Evolutionary conservation across 2,113 vertebrate species (phyloP), one percentile per base, ranked within the genome.

Genomic region (Cynopterus brachyotis): DNA sequence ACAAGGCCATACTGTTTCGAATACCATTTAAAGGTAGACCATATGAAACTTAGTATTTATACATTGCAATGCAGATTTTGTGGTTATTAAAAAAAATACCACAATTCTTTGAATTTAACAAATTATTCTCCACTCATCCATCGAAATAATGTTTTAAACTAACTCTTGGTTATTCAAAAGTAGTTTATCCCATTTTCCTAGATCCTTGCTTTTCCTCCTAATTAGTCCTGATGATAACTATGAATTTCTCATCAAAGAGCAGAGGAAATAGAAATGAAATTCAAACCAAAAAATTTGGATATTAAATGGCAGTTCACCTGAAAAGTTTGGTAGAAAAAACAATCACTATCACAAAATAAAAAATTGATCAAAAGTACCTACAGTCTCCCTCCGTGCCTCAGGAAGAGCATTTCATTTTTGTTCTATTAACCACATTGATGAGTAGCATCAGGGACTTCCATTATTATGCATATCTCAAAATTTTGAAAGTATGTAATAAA

Each of bases 1-100:
- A 95, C 91, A 97, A 97, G 94, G 96, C 95, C 97, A 60, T 96
- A 91, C 95, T 97, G 95, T 93, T 89, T 97, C 22, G 85, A 97
- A 96, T 97, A 97, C 96, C 96, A 96, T 98, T 98, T 97, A 96
- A 97, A 98, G 97, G 96, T 97, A 98, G 96, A 96, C 97, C 96
- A 97, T 94, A 96, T 97, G 97, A 98, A 97, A 94, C 17, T 90
- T 85, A n/a, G 82, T 97, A 96, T 98, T 98, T 98, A 97, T 97
- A 98, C 50, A 95, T 8, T 89, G 93, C 97, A 83, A 95, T 96
- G 93, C 96, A 97, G 91, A 97, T 89, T 97, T 96, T 96, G 72
- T 89, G 50, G 95, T 97, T 97, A 96, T 97, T 97, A 28, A 57
- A 42, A 93, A 78, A 97, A 97, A 75, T 86, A 82, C 47, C 88